phyloP scores from a whole-genome alignment of 2,888 invertebrate species.

The Machimus atricapillus region DNA sequence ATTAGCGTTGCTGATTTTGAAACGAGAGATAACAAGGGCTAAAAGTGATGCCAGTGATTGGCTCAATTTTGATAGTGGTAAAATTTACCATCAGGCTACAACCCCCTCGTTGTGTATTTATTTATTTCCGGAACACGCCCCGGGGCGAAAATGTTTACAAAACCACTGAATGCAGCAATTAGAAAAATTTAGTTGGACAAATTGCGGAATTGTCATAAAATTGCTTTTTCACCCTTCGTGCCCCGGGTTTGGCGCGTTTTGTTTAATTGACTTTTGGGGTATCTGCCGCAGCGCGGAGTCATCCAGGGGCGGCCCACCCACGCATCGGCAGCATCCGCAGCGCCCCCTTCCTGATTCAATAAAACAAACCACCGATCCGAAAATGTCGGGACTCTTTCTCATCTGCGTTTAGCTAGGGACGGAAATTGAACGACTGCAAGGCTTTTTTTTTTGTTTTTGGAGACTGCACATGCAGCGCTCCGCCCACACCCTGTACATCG shows the following conservation, averaged over 20 bases:
- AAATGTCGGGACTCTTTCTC: not conserved
- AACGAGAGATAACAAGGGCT: not conserved
- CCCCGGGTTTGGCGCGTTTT: not conserved
- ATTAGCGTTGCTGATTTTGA: not conserved
- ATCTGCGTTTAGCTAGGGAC: not conserved
- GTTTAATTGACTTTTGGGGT: not conserved
- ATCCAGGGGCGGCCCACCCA: no score
- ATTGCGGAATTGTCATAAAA: not conserved
- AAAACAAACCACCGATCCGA: not conserved
- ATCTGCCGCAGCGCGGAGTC: not conserved
- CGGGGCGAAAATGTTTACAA: not conserved
- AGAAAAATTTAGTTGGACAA: not conserved
- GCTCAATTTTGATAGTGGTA: not conserved
- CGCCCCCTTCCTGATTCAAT: not conserved
- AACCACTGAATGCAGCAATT: not conserved
- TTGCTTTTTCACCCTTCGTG: not conserved
- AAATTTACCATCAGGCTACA: not conserved
- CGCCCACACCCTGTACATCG: not conserved
- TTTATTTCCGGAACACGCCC: not conserved
- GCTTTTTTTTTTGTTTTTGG: not conserved
- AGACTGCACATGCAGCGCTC: not conserved
- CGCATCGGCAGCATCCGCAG: not conserved
- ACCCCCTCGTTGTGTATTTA: not conserved
- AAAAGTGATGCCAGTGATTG: not conserved
- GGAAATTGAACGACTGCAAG: not conserved